Evolutionary conservation across 2,888 invertebrate species (phyloP).

Genomic region (Drosophila nr. medialis): DNA sequence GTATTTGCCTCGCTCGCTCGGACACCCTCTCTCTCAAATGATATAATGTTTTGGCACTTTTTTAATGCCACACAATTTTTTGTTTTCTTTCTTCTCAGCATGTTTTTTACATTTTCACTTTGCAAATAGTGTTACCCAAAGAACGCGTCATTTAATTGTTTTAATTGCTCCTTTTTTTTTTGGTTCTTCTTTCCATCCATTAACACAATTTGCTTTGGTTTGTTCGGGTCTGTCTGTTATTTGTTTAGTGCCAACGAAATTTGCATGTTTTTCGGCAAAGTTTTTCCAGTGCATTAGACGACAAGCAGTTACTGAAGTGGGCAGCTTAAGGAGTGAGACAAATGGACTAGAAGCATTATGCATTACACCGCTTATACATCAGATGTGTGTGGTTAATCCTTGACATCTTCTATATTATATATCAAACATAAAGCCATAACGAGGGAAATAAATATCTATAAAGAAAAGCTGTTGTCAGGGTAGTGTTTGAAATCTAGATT

Average conservation of each 20-base stretch:
- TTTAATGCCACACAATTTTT: slow-evolving; percentile 60
- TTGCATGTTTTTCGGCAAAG: slow-evolving; percentile 51
- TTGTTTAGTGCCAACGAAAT: slow-evolving; percentile 51
- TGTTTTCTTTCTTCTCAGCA: slow-evolving; percentile 10
- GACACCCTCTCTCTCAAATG: slow-evolving; percentile 28
- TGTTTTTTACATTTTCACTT: slow-evolving; percentile 37
- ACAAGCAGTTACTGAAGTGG: slow-evolving; percentile 7
- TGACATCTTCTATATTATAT: not conserved
- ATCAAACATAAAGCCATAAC: not conserved
- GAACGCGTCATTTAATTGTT: slow-evolving; percentile 68
- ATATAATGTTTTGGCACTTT: slow-evolving; percentile 69
- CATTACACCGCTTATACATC: not conserved
- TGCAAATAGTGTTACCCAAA: slow-evolving; percentile 65
- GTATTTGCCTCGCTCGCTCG: slow-evolving; percentile 51
- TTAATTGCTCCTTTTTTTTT: slow-evolving; percentile 62
- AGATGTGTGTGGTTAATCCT: not conserved
- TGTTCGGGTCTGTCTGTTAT: slow-evolving; percentile 42
- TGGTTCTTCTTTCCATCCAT: slow-evolving; percentile 54
- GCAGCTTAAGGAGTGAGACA: not conserved
- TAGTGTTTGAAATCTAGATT: not conserved
- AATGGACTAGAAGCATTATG: not conserved
- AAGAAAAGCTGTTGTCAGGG: not conserved
- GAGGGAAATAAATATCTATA: not conserved
- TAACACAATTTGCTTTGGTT: slow-evolving; percentile 71
- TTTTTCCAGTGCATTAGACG: slow-evolving; percentile 50